These are phyloP conservation scores for Acipenser transmontanus DNA, from an alignment of 2,797 vertebrate genomes.

Conservation along the genomic window DNA sequence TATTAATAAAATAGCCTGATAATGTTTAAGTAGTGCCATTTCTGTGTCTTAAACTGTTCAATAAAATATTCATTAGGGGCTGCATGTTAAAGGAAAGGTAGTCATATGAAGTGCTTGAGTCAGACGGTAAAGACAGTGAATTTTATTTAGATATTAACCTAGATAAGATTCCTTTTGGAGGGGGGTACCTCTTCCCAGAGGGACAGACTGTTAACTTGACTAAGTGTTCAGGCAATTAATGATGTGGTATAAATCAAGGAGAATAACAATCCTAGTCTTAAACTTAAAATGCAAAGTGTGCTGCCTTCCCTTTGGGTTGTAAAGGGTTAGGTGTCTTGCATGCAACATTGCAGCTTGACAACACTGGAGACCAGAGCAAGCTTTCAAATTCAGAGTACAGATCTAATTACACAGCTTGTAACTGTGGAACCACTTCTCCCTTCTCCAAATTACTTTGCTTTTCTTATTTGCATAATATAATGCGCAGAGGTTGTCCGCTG, in stretches of 20 bases:
- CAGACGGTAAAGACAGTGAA: background rate
- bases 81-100: background rate
- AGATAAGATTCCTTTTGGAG: no score
- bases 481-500: conserved; percentile 42
- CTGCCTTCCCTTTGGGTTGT: background rate
- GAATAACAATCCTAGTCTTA: background rate
- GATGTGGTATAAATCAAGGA: no score
- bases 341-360: conserved; percentile 35
- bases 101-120: background rate
- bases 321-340: conserved; percentile 33
- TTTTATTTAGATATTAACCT: no score
- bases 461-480: conserved; percentile 60
- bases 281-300: background rate
- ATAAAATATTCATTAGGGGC: background rate
- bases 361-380: conserved; percentile 37
- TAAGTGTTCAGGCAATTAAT: no score
- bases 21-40: background rate
- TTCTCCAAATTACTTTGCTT: conserved; percentile 49
- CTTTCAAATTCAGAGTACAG: conserved; percentile 48
- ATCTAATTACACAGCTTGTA: conserved; percentile 60
- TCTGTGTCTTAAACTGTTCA: background rate
- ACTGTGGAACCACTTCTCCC: conserved; percentile 44
- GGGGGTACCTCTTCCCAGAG: no score
- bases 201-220: no score
- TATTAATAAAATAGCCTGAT: background rate